Base-by-base conservation (phyloP, 2,113 vertebrate genomes). In the Lichenostomus cassidix region DNA sequence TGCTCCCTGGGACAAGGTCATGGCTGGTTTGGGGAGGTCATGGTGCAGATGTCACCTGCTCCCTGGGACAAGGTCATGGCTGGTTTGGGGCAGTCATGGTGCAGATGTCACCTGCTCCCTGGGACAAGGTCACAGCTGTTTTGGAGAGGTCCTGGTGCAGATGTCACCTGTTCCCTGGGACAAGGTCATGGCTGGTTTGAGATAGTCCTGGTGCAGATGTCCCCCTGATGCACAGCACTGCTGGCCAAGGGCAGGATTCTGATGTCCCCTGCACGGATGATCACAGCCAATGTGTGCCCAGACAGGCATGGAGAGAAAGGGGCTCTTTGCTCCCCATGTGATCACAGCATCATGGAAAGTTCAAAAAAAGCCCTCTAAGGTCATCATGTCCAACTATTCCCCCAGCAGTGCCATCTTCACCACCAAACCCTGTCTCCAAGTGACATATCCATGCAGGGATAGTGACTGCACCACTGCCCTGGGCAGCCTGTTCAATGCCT, bases 271-370 rank as follows among this genome's bases (percentile, higher is more conserved):
- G 0, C 2, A 7, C 1, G 12, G 64, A 15, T 47, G 41, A n/a
- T 44, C 55, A 7, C 44, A 35, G 24, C 29, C 49, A 19, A 3
- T 11, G 25, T 1, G 1, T 17, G 52, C 35, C 9, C 0, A 1
- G 20, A 13, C 15, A 5, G n/a, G 12, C 28, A 25, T 0, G 10
- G 33, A 16, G 20, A 17, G 35, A 28, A 60, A 7, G 31, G n/a
- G 11, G 5, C 31, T 19, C 1, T 23, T 12, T 6, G 39, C 50
- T 69, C 58, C 7, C 0, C 7, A 10, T 0, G 0, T 5, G 49
- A 20, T 18, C 42, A 35, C 59, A 58, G 50, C 33, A 19, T 28
- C 42, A 23, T 3, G 28, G 35, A 62, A n/a, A n/a, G 18, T 9
- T 44, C 31, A 64, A 52, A 65, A 52, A 65, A 58, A 28, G 10